Conservation (phyloP, 1,140 invertebrate genomes). For the Tetranychus cinnabarinus region DNA sequence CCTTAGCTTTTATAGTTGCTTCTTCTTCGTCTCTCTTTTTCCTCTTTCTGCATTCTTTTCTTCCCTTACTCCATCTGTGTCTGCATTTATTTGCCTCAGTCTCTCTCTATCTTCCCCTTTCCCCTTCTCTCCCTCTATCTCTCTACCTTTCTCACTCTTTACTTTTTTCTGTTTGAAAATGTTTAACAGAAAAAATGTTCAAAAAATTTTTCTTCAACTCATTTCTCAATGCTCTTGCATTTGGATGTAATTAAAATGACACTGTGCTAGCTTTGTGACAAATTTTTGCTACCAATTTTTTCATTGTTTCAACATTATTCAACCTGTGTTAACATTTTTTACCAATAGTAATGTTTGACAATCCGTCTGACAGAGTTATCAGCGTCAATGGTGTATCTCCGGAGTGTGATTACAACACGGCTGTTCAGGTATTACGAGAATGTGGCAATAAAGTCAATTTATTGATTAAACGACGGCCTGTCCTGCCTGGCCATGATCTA, state of each 20-base stretch:
- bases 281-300: no score
- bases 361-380: conserved; percentile 52
- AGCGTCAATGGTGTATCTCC: conserved; percentile 85
- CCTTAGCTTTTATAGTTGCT: background rate
- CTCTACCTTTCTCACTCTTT: no score
- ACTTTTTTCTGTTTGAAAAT: no score
- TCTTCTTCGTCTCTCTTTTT: background rate
- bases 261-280: no score
- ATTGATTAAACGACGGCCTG: conserved; percentile 51
- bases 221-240: no score
- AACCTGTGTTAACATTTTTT: no score
- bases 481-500: conserved; percentile 23
- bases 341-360: no score
- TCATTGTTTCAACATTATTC: no score
- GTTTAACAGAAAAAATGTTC: no score
- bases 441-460: conserved; percentile 66
- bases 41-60: background rate
- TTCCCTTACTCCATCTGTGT: background rate
- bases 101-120: background rate
- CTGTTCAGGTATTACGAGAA: conserved; percentile 49
- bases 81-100: background rate
- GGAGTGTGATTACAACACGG: conserved; percentile 84
- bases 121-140: background rate
- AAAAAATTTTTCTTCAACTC: no score
- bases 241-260: no score